Percentiles rank a stretch among this genome's conserved stretches.
Evolutionary conservation across 2,113 vertebrate species (phyloP).

Genomic region (Spheniscus mendiculus): DNA sequence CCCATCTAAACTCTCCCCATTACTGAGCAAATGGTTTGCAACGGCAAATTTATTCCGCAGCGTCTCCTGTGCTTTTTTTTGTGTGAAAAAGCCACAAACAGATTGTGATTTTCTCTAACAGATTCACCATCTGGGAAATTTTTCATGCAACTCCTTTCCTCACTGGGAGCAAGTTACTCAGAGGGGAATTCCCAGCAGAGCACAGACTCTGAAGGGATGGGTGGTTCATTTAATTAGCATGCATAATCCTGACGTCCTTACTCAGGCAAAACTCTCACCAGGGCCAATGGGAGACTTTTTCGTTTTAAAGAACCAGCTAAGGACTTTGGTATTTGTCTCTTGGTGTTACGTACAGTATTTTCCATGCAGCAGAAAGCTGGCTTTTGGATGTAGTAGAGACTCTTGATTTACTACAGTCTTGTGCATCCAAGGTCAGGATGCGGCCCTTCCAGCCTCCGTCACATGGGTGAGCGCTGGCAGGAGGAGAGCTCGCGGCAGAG

Average conservation of each 20-base stretch:
- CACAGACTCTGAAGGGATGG: constrained; percentile 56
- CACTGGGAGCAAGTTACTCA: constrained; percentile 61
- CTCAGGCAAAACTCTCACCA: constrained; percentile 58
- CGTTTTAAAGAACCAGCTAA: background rate
- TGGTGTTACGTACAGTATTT: background rate
- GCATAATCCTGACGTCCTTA: constrained; percentile 46
- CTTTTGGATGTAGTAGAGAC: background rate
- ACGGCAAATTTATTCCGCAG: constrained; percentile 47
- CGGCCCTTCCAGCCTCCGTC: background rate
- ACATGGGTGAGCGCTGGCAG: background rate
- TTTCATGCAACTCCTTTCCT: constrained; percentile 62
- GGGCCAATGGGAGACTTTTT: background rate
- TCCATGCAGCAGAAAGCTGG: constrained; percentile 13
- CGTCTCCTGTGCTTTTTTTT: constrained; percentile 51
- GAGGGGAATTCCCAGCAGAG: constrained; percentile 65
- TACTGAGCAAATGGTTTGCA: constrained; percentile 64
- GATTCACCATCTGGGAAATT: constrained; percentile 68
- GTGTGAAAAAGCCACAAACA: constrained; percentile 59
- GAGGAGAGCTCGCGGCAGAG: background rate
- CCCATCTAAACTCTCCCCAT: constrained; percentile 59
- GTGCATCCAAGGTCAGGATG: background rate
- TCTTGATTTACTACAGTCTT: background rate
- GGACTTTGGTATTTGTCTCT: constrained; percentile 42
- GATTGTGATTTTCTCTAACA: constrained; percentile 65
- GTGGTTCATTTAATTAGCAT: constrained; percentile 59